Evolutionary conservation across 1,140 invertebrate genomes (phyloP).

Genomic region (Metaphire vulgaris): DNA sequence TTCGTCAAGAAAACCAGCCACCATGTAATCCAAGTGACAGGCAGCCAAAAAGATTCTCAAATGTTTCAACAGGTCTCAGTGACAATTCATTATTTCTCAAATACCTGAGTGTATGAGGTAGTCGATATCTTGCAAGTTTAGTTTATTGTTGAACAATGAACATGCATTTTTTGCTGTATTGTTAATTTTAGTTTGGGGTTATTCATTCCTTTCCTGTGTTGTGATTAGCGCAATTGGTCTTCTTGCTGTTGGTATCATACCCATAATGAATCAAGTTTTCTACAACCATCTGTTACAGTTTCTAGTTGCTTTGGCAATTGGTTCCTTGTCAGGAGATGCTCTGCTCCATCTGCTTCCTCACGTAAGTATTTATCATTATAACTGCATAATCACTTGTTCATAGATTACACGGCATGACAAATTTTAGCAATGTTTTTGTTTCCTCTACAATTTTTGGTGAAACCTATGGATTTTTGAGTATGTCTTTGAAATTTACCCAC

Average conservation of each 20-base stretch:
- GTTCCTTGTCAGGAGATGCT: slow-evolving; percentile 82
- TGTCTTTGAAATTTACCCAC: too few relatives aligned
- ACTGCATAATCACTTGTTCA: too few relatives aligned
- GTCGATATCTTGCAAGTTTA: neutral
- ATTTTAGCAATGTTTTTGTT: too few relatives aligned
- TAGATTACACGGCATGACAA: too few relatives aligned
- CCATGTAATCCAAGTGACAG: neutral
- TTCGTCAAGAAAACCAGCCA: too few relatives aligned
- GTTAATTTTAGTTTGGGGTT: slow-evolving; percentile 65
- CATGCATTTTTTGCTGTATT: neutral
- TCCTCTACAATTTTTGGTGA: too few relatives aligned
- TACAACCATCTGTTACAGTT: slow-evolving; percentile 86
- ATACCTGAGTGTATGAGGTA: neutral
- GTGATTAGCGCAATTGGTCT: slow-evolving; percentile 77
- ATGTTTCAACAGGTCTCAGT: neutral
- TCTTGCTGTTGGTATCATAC: slow-evolving; percentile 72
- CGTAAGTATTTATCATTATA: slow-evolving; percentile 52
- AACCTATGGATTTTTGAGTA: too few relatives aligned
- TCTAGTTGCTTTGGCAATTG: slow-evolving; percentile 81
- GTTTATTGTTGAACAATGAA: neutral
- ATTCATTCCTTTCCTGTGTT: slow-evolving; percentile 63
- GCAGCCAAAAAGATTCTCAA: neutral
- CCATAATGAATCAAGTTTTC: slow-evolving; percentile 78
- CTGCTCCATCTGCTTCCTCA: slow-evolving; percentile 86
- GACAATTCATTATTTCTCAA: neutral